Base-by-base conservation (phyloP, 1,140 invertebrate genomes). In the Saccostrea cuccullata region DNA sequence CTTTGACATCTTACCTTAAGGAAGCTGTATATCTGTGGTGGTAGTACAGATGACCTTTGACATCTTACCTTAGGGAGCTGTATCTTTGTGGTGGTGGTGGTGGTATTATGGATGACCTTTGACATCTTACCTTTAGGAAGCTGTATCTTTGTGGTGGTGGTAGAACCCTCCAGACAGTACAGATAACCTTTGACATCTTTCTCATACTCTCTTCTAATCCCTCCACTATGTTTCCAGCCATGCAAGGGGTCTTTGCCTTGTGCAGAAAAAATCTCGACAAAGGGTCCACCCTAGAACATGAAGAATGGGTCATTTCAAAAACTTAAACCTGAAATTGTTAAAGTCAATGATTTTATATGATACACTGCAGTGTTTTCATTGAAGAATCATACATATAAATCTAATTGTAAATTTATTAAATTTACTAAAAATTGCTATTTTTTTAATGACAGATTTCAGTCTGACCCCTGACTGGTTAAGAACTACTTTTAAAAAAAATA, bases 121-220 rank as follows among this genome's bases (percentile, higher is more conserved):
- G 8, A 94, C 93, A 64, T 95, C 94, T 88, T 85, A 88, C 94
- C 94, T 87, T 94, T 95, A 3, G 94, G 94, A 13, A 93, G 58
- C 11, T 91, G 90, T 73, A 95, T 91, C 85, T 94, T 94, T 12
- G 93, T 94, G 3, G 93, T 93, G 26, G 93, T 90, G 56, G 92
- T 88, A 9, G 90, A 86, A 15, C 94, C 94, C 82, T 95, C 94
- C n/a, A 95, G 86, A 73, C 82, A 87, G 60, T 92, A 94, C 12
- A 95, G 88, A 91, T 91, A 94, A 26, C 94, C 92, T 86, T 94
- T 94, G 8, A 94, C 93, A 55, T 95, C 94, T 89, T 94, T 94
- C 17, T 94, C 94, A 92, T 92, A 95, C 55, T 92, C 92, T 90
- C 91, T 92, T 89, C 91, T 92, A 73, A 92, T 89, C 23, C 90